Percentiles rank a stretch among this genome's conserved stretches.
These are phyloP conservation scores for Theristus sp. DNA, from an alignment of 2,888 invertebrate species.

Conservation along the genomic window DNA sequence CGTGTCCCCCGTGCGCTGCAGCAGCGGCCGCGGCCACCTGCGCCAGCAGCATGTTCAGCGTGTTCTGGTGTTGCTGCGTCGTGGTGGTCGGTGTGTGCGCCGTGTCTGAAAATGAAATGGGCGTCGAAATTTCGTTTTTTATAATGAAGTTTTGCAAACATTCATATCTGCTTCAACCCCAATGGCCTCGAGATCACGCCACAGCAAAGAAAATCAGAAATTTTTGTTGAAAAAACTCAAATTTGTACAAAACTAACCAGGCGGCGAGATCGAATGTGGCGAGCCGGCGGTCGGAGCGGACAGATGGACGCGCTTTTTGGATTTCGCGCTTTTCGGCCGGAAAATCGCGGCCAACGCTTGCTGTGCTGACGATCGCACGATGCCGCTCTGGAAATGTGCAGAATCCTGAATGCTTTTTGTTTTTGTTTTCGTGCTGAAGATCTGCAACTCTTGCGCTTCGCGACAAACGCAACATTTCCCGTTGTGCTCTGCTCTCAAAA, in stretches of 20 bases:
- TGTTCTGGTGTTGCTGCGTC: neutral
- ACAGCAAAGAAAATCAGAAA: too few species aligned
- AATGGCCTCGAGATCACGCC: too few species aligned
- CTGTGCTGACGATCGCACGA: neutral
- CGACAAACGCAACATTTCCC: too few species aligned
- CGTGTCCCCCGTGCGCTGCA: neutral
- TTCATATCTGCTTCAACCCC: too few species aligned
- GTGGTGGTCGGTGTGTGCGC: neutral
- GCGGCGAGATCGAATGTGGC: neutral
- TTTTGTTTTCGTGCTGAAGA: too few species aligned
- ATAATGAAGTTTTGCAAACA: too few species aligned
- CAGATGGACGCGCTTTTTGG: neutral
- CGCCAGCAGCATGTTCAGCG: neutral
- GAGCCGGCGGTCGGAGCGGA: neutral
- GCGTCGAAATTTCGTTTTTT: too few species aligned
- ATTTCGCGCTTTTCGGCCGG: neutral
- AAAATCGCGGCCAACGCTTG: neutral
- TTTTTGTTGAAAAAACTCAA: too few species aligned
- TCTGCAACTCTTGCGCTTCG: too few species aligned
- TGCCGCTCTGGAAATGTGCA: neutral
- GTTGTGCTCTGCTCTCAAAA: too few species aligned
- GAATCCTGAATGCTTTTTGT: too few species aligned
- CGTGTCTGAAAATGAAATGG: neutral
- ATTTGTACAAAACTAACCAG: too few species aligned
- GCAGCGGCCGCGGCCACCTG: neutral